phyloP scores from a whole-genome alignment of 35 echinoderm and acorn worm genomes.

The Stichopus chloronotus region DNA sequence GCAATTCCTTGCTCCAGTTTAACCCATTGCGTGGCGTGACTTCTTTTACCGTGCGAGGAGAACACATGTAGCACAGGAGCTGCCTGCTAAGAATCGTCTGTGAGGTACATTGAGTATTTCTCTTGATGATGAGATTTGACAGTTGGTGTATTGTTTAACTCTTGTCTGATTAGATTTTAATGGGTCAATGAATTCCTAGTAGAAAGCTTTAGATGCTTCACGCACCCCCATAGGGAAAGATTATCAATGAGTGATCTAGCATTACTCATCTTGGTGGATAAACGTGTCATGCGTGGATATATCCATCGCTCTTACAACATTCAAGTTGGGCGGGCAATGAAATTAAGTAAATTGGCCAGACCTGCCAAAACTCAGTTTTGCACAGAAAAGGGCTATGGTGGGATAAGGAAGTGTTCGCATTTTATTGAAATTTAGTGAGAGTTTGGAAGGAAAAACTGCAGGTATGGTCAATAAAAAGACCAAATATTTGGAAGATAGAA shows the following conservation, averaged over 20 bases:
- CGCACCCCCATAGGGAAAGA: conserved; percentile 8
- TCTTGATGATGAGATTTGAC: conserved; percentile 19
- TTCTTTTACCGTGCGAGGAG: background rate
- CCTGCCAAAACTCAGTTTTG: too few relatives aligned
- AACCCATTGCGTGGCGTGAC: background rate
- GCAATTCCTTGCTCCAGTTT: conserved; percentile 18
- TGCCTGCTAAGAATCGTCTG: background rate
- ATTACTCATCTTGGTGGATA: conserved; percentile 34
- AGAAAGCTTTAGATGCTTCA: background rate
- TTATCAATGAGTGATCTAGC: conserved; percentile 10
- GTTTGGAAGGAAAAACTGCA: too few relatives aligned
- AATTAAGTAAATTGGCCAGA: background rate
- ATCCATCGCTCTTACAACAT: background rate
- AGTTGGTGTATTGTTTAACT: conserved; percentile 27
- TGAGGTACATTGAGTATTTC: background rate
- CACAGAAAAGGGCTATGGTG: too few relatives aligned
- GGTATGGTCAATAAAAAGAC: too few relatives aligned
- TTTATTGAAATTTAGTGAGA: too few relatives aligned
- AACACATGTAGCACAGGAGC: background rate
- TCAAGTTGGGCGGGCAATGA: background rate
- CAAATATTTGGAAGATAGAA: too few relatives aligned
- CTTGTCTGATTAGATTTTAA: conserved; percentile 35
- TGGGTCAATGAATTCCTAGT: conserved; percentile 44
- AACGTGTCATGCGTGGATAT: conserved; percentile 41
- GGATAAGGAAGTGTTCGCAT: too few relatives aligned